Evolutionary conservation across 2,797 vertebrate genomes (phyloP), one percentile per base, ranked within the genome.

Genomic region (Anguilla megastoma): DNA sequence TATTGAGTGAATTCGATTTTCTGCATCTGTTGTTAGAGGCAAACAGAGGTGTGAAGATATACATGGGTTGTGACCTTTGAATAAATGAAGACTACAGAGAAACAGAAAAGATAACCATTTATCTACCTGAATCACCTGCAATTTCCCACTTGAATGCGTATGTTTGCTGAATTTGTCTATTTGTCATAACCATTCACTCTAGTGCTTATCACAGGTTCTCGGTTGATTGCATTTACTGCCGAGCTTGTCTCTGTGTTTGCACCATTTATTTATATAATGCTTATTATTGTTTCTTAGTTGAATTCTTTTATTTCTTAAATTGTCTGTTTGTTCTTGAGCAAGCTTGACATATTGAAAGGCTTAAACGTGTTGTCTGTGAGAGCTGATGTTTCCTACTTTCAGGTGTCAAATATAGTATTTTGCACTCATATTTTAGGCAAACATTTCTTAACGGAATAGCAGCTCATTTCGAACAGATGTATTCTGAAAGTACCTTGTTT

Each of bases 71-170:
- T 41, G 27, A 58, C 30, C 83, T 30, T 84, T 56, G 27, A 27
- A 41, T 58, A 12, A 27, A 7, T 58, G 52, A 18, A 16, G 52
- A 10, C 9, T 54, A 24, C 16, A 85, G 52, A 6, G 21, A 85
- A 33, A 36, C 66, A 33, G 6, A 69, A 52, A 85, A 45, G n/a
- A 16, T 33, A 54, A 30, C 16, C 30, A 66, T 71, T 56, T 30
- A 88, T 74, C 69, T 69, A 71, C 58, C 1, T 52, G 60, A 71
- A 83, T 84, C 63, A n/a, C 30, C 69, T 83, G 50, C 33, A 63
- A 87, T 84, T 87, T 87, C 87, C 84, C 87, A 84, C 12, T 48
- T 50, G 41, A 84, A 9, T 83, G 74, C 79, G 30, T 74, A 1
- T 85, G n/a, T 45, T 69, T 74, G 33, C 33, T 54, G 83, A 71